Conservation (phyloP, 1,140 invertebrate species). For the Nymphalis io region DNA sequence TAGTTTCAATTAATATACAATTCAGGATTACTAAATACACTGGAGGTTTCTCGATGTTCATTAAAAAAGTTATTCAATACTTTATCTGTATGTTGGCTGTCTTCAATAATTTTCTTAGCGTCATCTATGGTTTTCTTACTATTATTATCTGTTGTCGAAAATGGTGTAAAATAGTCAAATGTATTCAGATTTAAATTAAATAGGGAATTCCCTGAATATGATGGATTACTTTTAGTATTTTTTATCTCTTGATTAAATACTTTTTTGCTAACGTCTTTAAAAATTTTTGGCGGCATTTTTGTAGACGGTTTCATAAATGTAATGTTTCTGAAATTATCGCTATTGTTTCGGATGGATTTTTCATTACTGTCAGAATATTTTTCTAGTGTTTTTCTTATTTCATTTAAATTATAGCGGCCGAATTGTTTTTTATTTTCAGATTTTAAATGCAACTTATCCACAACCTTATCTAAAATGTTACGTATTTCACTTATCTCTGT, state of each 20-base stretch:
- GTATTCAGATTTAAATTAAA: constrained; percentile 26
- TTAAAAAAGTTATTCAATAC: constrained; percentile 45
- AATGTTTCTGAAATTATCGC: background rate
- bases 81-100: constrained; percentile 40
- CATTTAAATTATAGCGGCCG: constrained; percentile 44
- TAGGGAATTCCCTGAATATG: constrained; percentile 18
- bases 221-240: background rate
- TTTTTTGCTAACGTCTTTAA: constrained; percentile 32
- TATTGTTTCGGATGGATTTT: constrained; percentile 5
- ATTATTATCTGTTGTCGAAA: constrained; percentile 23
- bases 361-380: constrained; percentile 14
- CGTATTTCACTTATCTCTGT: constrained; percentile 47
- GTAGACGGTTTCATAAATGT: background rate
- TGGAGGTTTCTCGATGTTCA: constrained; percentile 28
- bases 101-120: constrained; percentile 46
- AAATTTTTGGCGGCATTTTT: constrained; percentile 11
- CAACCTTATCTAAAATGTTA: constrained; percentile 46
- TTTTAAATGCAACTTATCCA: constrained; percentile 38
- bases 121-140: constrained; percentile 38
- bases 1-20: constrained; percentile 26
- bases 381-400: constrained; percentile 35
- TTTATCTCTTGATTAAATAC: constrained; percentile 24
- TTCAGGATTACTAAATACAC: constrained; percentile 41
- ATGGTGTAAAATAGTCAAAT: constrained; percentile 18
- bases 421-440: constrained; percentile 18